Base-by-base conservation (phyloP, 2,888 invertebrate genomes). In the Tinea pellionella region DNA sequence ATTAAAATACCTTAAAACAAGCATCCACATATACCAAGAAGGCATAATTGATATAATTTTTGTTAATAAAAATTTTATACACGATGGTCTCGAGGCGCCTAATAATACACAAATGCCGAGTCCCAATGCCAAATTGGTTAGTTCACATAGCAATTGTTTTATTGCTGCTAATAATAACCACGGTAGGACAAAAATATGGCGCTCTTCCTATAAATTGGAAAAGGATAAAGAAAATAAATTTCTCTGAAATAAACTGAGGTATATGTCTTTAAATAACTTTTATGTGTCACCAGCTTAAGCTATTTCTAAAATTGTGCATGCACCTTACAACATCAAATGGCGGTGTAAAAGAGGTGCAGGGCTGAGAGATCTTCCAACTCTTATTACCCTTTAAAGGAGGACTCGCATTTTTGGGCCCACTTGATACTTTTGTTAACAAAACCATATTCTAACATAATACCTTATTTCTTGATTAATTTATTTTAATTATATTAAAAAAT, bases 111-210 rank as follows among this genome's bases (percentile, higher is more conserved):
- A 89, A 1, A 81, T 80, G 9, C 83, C 89, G 2, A 88, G 73
- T 0, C 89, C 89, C 8, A 84, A 66, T 0, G 84, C 74, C 59
- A 89, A 66, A 62, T 87, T 79, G 18, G 80, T 75, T 51, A 88
- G 67, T 65, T 88, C 88, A 61, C 86, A 86, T 1, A 85, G 68
- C 15, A 89, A 68, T 64, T 81, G 79, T 61, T 88, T 80, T 55
- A 89, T 69, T 0, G 88, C 84, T 15, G 88, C 84, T 59, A 89
- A 68, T 12, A 86, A 67, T 0, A 89, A 71, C 89, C 89, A 89
- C 0, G 89, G 89, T 0, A 89, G 67, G 3, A 89, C 77, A 47
- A 89, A 66, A 0, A 75, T 73, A 0, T 88, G 87, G 18, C 88
- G 79, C 63, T 89, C 89, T 67, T 88, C 89, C 89, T 89, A 61